These are phyloP conservation scores for Drosophila ananassae DNA, from an alignment of 1,140 invertebrate species.

Conservation along the genomic window DNA sequence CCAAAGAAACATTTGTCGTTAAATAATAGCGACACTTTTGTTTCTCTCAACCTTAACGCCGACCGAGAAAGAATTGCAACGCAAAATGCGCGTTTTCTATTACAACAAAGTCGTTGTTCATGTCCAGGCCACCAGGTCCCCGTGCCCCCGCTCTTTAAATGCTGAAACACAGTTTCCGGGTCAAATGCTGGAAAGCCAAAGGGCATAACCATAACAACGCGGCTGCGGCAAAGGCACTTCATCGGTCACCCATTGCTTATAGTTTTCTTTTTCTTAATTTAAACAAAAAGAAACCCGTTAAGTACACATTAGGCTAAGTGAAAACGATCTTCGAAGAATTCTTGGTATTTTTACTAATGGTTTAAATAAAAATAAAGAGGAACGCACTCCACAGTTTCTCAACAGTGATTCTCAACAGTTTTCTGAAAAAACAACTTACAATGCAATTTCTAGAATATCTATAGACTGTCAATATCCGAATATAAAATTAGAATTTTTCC, in stretches of 20 bases:
- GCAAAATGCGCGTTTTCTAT: slow-evolving; percentile 78
- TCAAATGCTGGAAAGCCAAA: slow-evolving; percentile 64
- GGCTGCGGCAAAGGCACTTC: slow-evolving; percentile 43
- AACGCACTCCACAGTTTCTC: too few relatives aligned
- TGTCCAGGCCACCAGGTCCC: slow-evolving; percentile 25
- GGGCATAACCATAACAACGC: slow-evolving; percentile 78
- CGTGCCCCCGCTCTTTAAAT: slow-evolving; percentile 56
- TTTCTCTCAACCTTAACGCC: slow-evolving; percentile 48
- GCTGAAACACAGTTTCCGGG: slow-evolving; percentile 55
- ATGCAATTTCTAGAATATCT: too few relatives aligned
- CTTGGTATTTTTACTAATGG: too few relatives aligned
- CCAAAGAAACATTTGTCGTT: slow-evolving; percentile 68
- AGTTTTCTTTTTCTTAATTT: slow-evolving; percentile 11
- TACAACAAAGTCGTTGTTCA: slow-evolving; percentile 54
- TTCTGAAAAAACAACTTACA: too few relatives aligned
- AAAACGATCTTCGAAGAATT: neutral
- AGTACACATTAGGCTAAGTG: neutral
- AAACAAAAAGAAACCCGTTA: neutral
- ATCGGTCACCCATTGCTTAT: slow-evolving; percentile 22
- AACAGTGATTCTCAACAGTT: too few relatives aligned
- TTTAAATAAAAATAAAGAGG: too few relatives aligned
- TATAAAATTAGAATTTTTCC: neutral
- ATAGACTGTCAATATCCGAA: neutral
- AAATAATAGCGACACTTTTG: slow-evolving; percentile 80
- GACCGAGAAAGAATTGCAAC: slow-evolving; percentile 51